These are phyloP conservation scores for Tachina grossa DNA, from an alignment of 2,888 invertebrate species.

Conservation along the genomic window DNA sequence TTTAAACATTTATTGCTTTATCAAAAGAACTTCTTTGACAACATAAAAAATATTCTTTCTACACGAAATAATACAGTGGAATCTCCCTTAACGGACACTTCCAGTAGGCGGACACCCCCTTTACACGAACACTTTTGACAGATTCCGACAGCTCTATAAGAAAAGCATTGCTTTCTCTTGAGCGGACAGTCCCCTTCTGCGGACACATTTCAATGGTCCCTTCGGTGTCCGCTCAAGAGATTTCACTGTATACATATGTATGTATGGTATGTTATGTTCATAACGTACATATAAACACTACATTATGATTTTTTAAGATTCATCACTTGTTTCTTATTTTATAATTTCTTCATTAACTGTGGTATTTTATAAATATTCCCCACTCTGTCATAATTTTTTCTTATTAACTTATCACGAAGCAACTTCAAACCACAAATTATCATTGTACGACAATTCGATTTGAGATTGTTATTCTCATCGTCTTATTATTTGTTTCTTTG, in stretches of 20 bases:
- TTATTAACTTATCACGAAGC: slow-evolving; percentile 70
- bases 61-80: neutral
- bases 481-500: neutral
- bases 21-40: neutral
- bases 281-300: neutral
- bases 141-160: no score
- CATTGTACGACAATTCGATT: slow-evolving; percentile 61
- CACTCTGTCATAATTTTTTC: slow-evolving; percentile 66
- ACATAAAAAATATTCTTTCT: neutral
- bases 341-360: slow-evolving; percentile 64
- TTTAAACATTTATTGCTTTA: slow-evolving; percentile 3
- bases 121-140: no score
- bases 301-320: slow-evolving; percentile 31
- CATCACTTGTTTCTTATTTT: slow-evolving; percentile 46
- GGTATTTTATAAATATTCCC: slow-evolving; percentile 65
- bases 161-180: no score
- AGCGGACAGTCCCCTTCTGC: no score
- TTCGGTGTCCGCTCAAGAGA: no score
- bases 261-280: no score
- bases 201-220: no score
- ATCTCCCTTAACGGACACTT: no score
- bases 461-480: slow-evolving; percentile 53
- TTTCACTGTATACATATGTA: neutral
- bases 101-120: no score
- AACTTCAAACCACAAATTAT: slow-evolving; percentile 61